Evolutionary conservation across 2,113 vertebrate species (phyloP), one percentile per base, ranked within the genome.

Genomic region (Daubentonia madagascariensis): DNA sequence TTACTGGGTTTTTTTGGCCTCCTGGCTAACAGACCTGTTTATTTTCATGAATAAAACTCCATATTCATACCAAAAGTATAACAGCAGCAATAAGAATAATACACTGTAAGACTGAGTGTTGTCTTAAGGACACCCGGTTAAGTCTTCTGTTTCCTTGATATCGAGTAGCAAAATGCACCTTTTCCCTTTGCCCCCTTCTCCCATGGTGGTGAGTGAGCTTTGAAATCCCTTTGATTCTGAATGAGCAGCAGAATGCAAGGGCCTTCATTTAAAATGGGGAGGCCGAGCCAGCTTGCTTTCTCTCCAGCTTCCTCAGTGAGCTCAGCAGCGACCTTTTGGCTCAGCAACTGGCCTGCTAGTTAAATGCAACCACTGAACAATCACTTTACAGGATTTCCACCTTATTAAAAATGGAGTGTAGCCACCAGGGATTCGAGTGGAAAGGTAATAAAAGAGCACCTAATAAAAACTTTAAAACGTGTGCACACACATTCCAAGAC

Each of bases 321-420:
- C 65, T n/a, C 54, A 2, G 25, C 4, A 37, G 25, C 25, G 35
- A 95, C 96, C 95, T 98, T 97, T 98, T 94, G 91, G 35, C 93
- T 89, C 37, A 91, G 95, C 78, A 80, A 95, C 70, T 54, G 86
- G 30, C 28, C 17, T 97, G 90, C 70, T 96, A 96, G 81, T 85
- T 92, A 98, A 98, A 95, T 95, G 59, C 43, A 87, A 81, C 85
- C 96, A 90, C 79, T 72, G 95, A 98, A 97, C 94, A 98, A 94
- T 88, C 52, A n/a, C 92, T 96, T 94, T 83, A 52, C 93, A 86
- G 78, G 72, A 95, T 97, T 96, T 95, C 94, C 89, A 96, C 32
- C 89, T 97, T 95, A 97, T 97, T 89, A 89, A 98, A 97, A 97
- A 93, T 92, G 67, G 73, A 96, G 61, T 79, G 52, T 90, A 57